These are phyloP conservation scores for Climacteris rufus DNA, from an alignment of 2,113 vertebrate species.

Conservation along the genomic window DNA sequence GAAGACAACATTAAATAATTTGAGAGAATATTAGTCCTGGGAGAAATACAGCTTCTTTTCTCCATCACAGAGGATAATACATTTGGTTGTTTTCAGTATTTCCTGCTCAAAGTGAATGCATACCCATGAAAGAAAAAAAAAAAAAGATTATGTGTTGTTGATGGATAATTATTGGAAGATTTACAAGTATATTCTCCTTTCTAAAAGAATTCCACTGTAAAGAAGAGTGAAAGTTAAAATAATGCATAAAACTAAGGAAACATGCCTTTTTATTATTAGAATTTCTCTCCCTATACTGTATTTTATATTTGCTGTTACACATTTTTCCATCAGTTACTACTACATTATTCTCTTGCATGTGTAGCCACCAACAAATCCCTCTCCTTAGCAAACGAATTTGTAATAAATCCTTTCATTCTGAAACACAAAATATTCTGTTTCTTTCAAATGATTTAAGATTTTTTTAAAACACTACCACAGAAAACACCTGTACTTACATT, in stretches of 20 bases:
- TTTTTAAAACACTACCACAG: background rate
- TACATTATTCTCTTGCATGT: background rate
- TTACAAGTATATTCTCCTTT: background rate
- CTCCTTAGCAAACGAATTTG: background rate
- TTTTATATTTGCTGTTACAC: background rate
- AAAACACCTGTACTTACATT: background rate
- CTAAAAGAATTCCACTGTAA: background rate
- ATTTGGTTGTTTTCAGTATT: background rate
- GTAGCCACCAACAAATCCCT: background rate
- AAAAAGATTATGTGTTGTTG: background rate
- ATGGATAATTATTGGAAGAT: background rate
- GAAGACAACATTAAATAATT: background rate
- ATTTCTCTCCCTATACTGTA: background rate
- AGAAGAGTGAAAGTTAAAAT: background rate
- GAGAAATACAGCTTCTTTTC: background rate
- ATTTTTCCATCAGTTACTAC: background rate
- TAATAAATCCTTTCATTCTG: background rate
- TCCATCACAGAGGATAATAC: background rate
- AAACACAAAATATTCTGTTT: background rate
- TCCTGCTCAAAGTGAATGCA: background rate
- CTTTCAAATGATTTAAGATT: background rate
- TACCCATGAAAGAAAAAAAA: background rate
- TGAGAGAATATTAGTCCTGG: background rate
- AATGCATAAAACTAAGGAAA: background rate
- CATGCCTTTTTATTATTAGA: background rate